phyloP scores from a whole-genome alignment of 2,113 vertebrate genomes.

The Lethenteron reissneri region DNA sequence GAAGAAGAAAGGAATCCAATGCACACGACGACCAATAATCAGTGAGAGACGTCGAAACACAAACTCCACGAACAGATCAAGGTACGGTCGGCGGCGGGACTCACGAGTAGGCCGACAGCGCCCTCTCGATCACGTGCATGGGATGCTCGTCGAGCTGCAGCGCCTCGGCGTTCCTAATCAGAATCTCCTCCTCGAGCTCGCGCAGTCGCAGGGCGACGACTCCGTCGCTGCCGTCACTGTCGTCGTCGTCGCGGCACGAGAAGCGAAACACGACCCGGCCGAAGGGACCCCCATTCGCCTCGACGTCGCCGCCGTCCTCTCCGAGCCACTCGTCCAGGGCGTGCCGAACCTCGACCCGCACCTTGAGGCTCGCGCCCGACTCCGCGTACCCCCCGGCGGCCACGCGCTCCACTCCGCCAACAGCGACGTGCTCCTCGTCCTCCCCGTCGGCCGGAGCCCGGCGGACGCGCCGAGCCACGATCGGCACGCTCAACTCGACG shows the following conservation, averaged over 20 bases:
- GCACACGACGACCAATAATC: no score
- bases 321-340: no score
- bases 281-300: conserved; percentile 17
- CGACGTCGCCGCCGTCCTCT: background rate
- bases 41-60: no score
- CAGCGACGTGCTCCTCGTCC: conserved; percentile 8
- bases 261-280: conserved; percentile 38
- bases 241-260: conserved; percentile 10
- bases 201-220: conserved; percentile 9
- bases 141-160: conserved; percentile 21
- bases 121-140: conserved; percentile 10
- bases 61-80: no score
- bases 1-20: no score
- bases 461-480: conserved; percentile 20
- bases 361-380: conserved; percentile 31
- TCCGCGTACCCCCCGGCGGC: conserved; percentile 31
- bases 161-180: conserved; percentile 27
- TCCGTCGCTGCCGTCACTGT: conserved; percentile 6
- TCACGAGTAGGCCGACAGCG: conserved; percentile 18
- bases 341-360: conserved; percentile 22
- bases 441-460: background rate
- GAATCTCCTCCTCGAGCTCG: conserved; percentile 26
- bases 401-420: conserved; percentile 10
- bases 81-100: no score
- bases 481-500: conserved; percentile 23